Evolutionary conservation across 2,888 invertebrate species (phyloP).

Genomic region (Stenolophus ochropezus): DNA sequence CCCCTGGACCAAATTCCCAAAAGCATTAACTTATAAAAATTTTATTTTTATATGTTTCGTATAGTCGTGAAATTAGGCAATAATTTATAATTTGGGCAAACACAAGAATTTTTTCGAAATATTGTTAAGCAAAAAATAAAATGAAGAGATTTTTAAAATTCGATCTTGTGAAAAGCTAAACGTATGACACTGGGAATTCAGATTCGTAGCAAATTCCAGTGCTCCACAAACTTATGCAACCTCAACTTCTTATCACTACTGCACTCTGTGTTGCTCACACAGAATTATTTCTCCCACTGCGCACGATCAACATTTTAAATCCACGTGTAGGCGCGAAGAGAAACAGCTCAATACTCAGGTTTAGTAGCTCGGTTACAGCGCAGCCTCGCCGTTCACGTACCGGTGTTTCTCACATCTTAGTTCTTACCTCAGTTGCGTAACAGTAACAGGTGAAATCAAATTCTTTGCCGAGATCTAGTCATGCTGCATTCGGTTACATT

Average conservation of each 20-base stretch:
- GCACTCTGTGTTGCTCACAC: not conserved
- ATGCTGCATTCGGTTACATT: constrained; percentile 39
- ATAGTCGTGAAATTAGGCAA: too few relatives aligned
- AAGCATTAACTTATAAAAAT: too few relatives aligned
- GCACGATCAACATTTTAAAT: constrained; percentile 52
- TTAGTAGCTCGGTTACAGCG: constrained; percentile 11
- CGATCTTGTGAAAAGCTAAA: too few relatives aligned
- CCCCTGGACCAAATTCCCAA: too few relatives aligned
- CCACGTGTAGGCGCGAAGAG: constrained; percentile 41
- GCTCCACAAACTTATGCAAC: too few relatives aligned
- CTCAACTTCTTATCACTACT: not conserved
- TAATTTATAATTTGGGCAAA: too few relatives aligned
- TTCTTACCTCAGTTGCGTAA: constrained; percentile 66
- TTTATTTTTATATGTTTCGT: too few relatives aligned
- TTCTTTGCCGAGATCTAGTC: constrained; percentile 41
- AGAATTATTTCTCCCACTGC: constrained; percentile 15
- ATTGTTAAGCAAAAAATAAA: too few relatives aligned
- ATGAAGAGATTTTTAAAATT: too few relatives aligned
- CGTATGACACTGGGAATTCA: too few relatives aligned
- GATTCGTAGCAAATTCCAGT: too few relatives aligned
- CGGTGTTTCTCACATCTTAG: constrained; percentile 59
- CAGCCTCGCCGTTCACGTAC: constrained; percentile 59
- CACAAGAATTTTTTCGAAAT: too few relatives aligned
- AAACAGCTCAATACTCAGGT: constrained; percentile 58
- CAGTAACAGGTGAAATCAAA: constrained; percentile 63